Evolutionary conservation across 1,140 invertebrate species (phyloP).

Genomic region (Plutomurus gul): DNA sequence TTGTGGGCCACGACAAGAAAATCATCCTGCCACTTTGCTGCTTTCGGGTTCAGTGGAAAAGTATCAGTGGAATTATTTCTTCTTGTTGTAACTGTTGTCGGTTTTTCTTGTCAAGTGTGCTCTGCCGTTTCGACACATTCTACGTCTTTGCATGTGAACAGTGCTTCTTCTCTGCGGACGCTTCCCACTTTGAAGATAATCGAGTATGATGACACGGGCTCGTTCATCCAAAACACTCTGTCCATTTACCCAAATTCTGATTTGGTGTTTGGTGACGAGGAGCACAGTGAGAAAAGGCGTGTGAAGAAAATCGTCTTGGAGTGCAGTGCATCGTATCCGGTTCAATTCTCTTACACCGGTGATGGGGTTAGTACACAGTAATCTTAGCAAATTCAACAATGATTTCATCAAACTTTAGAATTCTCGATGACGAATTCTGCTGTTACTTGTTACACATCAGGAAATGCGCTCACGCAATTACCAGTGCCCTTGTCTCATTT

Average conservation of each 20-base stretch:
- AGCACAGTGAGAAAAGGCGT: background rate
- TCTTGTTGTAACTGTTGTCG: too few species aligned
- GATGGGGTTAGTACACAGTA: constrained; percentile 19
- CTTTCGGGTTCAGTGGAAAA: too few species aligned
- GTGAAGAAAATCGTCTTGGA: constrained; percentile 32
- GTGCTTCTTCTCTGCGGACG: background rate
- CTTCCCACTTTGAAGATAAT: background rate
- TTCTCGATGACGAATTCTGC: too few species aligned
- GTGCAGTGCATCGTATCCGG: constrained; percentile 1
- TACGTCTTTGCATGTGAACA: background rate
- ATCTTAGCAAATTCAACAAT: background rate
- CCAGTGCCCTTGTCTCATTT: too few species aligned
- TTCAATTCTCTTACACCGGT: constrained; percentile 8
- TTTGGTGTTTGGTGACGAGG: constrained; percentile 13
- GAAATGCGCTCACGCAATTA: too few species aligned
- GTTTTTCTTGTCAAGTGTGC: too few species aligned
- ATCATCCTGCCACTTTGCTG: too few species aligned
- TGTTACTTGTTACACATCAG: too few species aligned
- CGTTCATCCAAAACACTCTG: background rate
- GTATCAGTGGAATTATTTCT: too few species aligned
- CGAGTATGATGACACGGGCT: background rate
- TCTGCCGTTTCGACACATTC: background rate
- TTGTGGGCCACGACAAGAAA: background rate
- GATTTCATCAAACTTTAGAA: background rate
- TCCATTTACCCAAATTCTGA: constrained; percentile 25